Evolutionary conservation across 2,797 vertebrate species (phyloP), one percentile per base, ranked within the genome.

Genomic region (Cygnus olor): DNA sequence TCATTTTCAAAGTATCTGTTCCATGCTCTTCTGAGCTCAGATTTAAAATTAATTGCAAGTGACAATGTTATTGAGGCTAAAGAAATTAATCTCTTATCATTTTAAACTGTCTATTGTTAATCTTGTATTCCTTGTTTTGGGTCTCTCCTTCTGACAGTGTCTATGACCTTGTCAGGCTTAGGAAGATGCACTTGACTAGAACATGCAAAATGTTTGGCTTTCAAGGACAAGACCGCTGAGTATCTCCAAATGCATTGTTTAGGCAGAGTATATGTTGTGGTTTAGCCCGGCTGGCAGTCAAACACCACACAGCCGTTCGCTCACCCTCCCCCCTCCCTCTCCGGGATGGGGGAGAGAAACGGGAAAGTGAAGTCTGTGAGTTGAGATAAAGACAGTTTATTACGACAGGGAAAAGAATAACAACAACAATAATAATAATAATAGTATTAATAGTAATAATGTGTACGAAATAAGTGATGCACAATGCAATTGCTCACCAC

Each of bases 1-100:
- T 74, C 11, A 71, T 91, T 94, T 80, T 49, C 40, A 54, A 86
- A 84, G 24, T 80, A 84, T 68, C 56, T 53, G 47, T 36, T 82
- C 76, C 47, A 49, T 40, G 82, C 24, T 73, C 56, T 80, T 66
- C 77, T 42, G 63, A 92, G 56, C 40, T 76, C 51, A 73, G 85
- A 81, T 47, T 86, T 86, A 79, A 96, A 95, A 93, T 77, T 92
- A 96, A 95, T 95, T 90, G 63, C 69, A 84, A 95, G 51, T 77
- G 91, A 80, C 73, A 91, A 17, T 32, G 47, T 49, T 88, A 88
- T 64, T 94, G 73, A 81, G 56, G 44, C 63, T 95, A 88, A 89
- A 86, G 63, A 92, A 95, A 89, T 81, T 88, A 86, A 66, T 89
- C 77, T 85, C 36, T 40, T 84, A 60, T 85, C 47, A 73, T 86